phyloP scores from a whole-genome alignment of 2,888 invertebrate genomes.

The Dendrolimus houi region DNA sequence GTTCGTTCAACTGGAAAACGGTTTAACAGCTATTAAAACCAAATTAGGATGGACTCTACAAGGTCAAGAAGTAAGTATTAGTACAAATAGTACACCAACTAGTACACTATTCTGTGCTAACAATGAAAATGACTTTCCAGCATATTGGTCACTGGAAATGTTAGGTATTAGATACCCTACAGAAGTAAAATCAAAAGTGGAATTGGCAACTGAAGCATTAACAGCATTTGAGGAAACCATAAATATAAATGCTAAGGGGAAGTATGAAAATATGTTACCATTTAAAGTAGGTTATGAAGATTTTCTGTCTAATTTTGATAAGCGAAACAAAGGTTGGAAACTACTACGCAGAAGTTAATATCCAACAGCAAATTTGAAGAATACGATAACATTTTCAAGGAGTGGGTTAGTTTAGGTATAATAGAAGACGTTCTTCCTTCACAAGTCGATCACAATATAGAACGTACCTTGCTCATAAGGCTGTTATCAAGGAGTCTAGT shows the following conservation, averaged over 20 bases:
- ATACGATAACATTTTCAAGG: background rate
- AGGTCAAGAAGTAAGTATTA: background rate
- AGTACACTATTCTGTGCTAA: background rate
- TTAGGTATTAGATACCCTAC: background rate
- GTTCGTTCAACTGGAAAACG: no score
- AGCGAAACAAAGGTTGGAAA: background rate
- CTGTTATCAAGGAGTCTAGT: background rate
- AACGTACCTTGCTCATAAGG: background rate
- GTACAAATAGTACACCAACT: background rate
- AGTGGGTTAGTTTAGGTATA: background rate
- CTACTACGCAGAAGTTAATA: background rate
- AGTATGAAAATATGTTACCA: background rate
- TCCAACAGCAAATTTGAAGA: background rate
- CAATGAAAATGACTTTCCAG: background rate
- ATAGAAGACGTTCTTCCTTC: background rate
- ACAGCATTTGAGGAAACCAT: background rate
- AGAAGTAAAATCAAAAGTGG: background rate
- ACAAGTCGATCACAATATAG: background rate
- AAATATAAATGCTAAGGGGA: background rate
- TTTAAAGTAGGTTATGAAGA: background rate
- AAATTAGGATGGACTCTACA: conserved; percentile 5
- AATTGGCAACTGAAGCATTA: background rate
- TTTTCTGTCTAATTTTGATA: background rate
- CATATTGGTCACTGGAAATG: background rate
- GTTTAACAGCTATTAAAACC: background rate